Base-by-base conservation (phyloP, 1,140 invertebrate species). In the Diploscapter pachys region DNA sequence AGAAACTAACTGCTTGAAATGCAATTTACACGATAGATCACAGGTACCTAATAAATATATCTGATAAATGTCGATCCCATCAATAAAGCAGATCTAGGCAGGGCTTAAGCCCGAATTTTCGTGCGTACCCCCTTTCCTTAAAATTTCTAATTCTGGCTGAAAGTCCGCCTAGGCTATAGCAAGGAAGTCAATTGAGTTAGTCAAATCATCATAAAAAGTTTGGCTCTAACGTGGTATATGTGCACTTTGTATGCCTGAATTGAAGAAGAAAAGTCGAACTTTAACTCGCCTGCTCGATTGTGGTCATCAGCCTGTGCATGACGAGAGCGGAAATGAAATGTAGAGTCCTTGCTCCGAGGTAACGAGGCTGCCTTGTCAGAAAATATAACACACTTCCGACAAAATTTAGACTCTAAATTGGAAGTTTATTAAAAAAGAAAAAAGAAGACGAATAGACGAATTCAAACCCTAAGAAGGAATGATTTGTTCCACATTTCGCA, bases 401-500 rank as follows among this genome's bases (percentile, higher is more conserved):
- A 50, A 89, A 81, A 79, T 90, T 89, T 5, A 92, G 81, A 63
- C 86, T 78, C 88, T 89, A 52, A 63, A 52, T 72, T 50, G 56
- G 55, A 4, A 2, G 56, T 75, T 64, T 66, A 13, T 77, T 53
- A 53, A 62, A 3, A 54, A 75, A 31, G 48, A 63, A 55, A 57
- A 59, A 62, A 72, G 61, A 77, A 82, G n/a, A n/a, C n/a, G n/a
- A n/a, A n/a, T n/a, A n/a, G n/a, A n/a, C n/a, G n/a, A n/a, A n/a
- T n/a, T n/a, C n/a, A n/a, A n/a, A n/a, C 90, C 87, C 90, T 92
- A 82, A 94, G 88, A 4, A 88, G 90, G 62, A 91, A 88, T 4
- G 93, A 95, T 6, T 89, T 87, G 86, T 98, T 97, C 92, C 93
- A 94, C 80, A 90, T 86, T 65, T 91, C 90, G 0, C 96, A 93